A percentile compares a stretch with the other conserved stretches of the same genome.
These are phyloP conservation scores for Mechanitis mazaeus DNA, from an alignment of 2,888 invertebrate species.

Conservation along the genomic window DNA sequence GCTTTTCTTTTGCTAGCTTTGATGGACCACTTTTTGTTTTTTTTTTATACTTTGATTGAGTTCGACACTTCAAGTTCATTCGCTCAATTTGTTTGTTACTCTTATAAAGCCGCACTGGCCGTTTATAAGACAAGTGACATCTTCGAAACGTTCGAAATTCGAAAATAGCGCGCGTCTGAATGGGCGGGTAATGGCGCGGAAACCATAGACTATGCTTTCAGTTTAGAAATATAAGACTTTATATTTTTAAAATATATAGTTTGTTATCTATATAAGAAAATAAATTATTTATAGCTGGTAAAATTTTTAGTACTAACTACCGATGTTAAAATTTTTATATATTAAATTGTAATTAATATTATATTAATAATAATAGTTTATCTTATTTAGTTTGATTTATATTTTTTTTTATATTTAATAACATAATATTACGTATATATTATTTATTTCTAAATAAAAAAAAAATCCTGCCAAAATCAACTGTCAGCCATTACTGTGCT, in stretches of 20 bases:
- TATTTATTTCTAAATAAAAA: slow-evolving; percentile 25
- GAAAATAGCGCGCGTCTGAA: slow-evolving; percentile 60
- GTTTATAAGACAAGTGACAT: slow-evolving; percentile 51
- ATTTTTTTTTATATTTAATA: slow-evolving; percentile 1
- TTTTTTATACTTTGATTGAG: slow-evolving; percentile 6
- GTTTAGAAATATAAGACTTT: slow-evolving; percentile 27
- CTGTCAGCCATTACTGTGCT: slow-evolving; percentile 66
- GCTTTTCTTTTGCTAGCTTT: no score
- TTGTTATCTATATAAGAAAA: not conserved
- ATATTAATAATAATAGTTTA: no score
- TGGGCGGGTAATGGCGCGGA: slow-evolving; percentile 62
- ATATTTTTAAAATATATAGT: slow-evolving; percentile 40
- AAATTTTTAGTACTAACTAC: no score
- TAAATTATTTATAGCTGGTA: no score
- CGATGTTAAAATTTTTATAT: no score
- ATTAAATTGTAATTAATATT: no score
- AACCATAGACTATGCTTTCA: slow-evolving; percentile 55
- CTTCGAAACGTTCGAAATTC: slow-evolving; percentile 58
- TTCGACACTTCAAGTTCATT: slow-evolving; percentile 11
- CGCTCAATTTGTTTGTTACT: slow-evolving; percentile 25
- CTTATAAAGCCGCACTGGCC: slow-evolving; percentile 36
- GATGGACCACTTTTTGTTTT: not conserved
- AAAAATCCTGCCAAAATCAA: slow-evolving; percentile 51
- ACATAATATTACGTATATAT: slow-evolving; percentile 11
- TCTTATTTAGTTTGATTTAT: no score